Conservation (phyloP, 2,888 invertebrate genomes). For the Esperia sulphurella region DNA sequence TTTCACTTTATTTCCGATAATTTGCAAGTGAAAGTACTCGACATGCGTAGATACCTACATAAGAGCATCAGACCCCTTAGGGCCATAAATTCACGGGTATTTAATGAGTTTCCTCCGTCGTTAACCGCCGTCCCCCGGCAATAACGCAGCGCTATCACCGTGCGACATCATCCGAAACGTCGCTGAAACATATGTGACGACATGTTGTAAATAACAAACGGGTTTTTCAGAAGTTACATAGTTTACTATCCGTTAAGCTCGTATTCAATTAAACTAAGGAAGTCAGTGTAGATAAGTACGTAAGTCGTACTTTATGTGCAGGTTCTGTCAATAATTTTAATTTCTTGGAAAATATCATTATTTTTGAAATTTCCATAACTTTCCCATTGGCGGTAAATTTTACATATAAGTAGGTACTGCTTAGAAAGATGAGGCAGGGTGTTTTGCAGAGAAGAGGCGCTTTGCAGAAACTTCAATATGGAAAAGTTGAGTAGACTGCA, state of each 20-base stretch:
- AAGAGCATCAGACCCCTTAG: conserved; percentile 38
- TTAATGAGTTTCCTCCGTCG: conserved; percentile 73
- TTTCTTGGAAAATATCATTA: too few species aligned
- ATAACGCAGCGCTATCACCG: conserved; percentile 67
- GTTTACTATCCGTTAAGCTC: background rate
- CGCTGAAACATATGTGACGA: conserved; percentile 48
- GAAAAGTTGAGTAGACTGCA: too few species aligned
- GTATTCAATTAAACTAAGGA: too few species aligned
- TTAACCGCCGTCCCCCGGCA: conserved; percentile 58
- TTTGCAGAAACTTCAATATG: too few species aligned
- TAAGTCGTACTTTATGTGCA: too few species aligned
- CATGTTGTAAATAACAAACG: background rate
- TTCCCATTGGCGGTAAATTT: too few species aligned
- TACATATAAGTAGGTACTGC: too few species aligned
- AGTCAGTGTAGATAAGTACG: too few species aligned
- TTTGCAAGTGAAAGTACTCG: conserved; percentile 1
- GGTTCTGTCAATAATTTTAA: too few species aligned
- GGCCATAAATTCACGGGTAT: conserved; percentile 64
- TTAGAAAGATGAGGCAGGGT: too few species aligned
- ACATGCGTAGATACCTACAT: background rate
- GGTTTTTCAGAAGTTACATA: background rate
- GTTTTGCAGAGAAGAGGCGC: too few species aligned
- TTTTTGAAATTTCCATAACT: too few species aligned
- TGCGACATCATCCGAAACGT: conserved; percentile 53
- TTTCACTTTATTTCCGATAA: background rate